These are phyloP conservation scores for Caenorhabditis sp. DNA, from an alignment of 2,888 invertebrate genomes.

Conservation along the genomic window DNA sequence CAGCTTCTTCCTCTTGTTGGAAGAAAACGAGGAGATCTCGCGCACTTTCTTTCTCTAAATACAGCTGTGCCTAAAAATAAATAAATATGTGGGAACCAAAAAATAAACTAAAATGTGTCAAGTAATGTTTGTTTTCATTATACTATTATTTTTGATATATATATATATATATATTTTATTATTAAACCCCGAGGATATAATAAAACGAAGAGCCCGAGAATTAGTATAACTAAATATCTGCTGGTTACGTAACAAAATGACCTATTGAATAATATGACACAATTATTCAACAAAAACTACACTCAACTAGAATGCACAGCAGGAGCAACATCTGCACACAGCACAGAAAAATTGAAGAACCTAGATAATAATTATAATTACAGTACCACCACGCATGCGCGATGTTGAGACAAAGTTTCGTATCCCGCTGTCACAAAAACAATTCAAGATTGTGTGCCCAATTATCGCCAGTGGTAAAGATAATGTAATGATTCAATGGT, in stretches of 20 bases:
- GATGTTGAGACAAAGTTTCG: slow-evolving; percentile 60
- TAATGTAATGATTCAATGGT: slow-evolving; percentile 65
- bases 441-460: slow-evolving; percentile 64
- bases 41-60: neutral
- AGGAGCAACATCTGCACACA: neutral
- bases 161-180: too few relatives aligned
- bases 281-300: neutral
- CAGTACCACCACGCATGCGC: slow-evolving; percentile 62
- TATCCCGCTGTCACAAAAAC: slow-evolving; percentile 60
- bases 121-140: neutral
- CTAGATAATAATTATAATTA: neutral
- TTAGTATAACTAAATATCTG: neutral
- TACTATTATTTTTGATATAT: neutral
- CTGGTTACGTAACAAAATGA: neutral
- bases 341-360: neutral
- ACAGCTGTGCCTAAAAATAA: neutral
- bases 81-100: neutral
- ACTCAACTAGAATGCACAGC: neutral
- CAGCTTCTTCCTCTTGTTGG: neutral
- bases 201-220: too few relatives aligned
- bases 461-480: slow-evolving; percentile 55
- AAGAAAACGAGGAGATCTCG: neutral
- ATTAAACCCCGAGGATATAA: too few relatives aligned
- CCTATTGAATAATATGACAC: neutral
- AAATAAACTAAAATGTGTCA: neutral